Conservation (phyloP, 92 coral and sea anemone genomes). For the Actinostola sp. region DNA sequence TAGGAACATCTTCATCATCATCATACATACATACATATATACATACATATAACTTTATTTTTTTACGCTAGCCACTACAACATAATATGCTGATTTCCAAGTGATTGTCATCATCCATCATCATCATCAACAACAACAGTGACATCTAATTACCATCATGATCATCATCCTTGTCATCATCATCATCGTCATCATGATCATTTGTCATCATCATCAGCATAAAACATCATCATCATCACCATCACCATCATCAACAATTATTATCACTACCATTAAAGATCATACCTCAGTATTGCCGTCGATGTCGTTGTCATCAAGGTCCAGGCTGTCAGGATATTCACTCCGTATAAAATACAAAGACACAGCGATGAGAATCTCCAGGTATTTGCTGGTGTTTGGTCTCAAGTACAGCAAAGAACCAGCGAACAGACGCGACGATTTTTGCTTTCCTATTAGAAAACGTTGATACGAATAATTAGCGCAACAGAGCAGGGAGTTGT, state of each 20-base stretch:
- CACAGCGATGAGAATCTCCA: slow-evolving; percentile 91
- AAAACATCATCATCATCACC: neutral
- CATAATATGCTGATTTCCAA: too few species aligned
- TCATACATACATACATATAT: too few species aligned
- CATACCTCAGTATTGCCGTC: slow-evolving; percentile 86
- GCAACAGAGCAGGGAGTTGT: neutral
- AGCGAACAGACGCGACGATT: slow-evolving; percentile 68
- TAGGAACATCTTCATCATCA: too few species aligned
- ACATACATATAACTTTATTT: too few species aligned
- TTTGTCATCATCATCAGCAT: neutral
- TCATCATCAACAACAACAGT: too few species aligned
- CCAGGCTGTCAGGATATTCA: slow-evolving; percentile 74
- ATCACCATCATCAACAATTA: neutral
- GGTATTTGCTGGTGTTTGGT: slow-evolving; percentile 96
- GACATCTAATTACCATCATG: too few species aligned
- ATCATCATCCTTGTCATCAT: too few species aligned
- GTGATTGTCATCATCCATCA: too few species aligned
- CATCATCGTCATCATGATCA: too few species aligned
- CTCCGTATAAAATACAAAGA: slow-evolving; percentile 93
- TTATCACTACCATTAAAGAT: neutral
- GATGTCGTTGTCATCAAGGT: slow-evolving; percentile 64
- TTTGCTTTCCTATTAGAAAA: slow-evolving; percentile 43
- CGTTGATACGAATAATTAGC: too few species aligned
- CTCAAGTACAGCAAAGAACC: slow-evolving; percentile 83
- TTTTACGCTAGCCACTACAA: too few species aligned